Evolutionary conservation across 2,113 vertebrate genomes (phyloP).

Genomic region (Platanista minor): DNA sequence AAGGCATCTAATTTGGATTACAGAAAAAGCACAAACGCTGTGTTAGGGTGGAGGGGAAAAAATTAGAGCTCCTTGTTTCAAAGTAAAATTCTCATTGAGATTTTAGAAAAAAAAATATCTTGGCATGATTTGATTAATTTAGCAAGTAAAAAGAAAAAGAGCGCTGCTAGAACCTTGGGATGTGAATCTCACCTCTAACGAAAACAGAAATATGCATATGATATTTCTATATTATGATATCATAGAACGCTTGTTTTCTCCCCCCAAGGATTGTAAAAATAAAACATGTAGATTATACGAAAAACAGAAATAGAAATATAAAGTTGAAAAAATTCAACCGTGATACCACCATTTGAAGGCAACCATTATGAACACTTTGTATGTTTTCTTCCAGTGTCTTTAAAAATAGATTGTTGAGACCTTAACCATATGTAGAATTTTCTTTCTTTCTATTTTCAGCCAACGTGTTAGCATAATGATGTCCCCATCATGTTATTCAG

Average conservation of each 20-base stretch:
- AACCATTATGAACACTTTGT: background rate
- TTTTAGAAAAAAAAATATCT: slow-evolving; percentile 11
- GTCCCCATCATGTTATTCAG: background rate
- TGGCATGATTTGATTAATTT: background rate
- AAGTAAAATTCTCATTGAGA: slow-evolving; percentile 57
- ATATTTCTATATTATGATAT: slow-evolving; percentile 28
- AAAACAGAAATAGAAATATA: slow-evolving; percentile 9
- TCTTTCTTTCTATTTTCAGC: slow-evolving; percentile 52
- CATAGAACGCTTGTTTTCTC: slow-evolving; percentile 23
- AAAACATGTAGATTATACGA: slow-evolving; percentile 24
- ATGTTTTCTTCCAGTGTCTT: slow-evolving; percentile 20
- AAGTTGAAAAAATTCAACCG: slow-evolving; percentile 27
- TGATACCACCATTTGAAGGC: slow-evolving; percentile 22
- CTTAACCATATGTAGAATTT: slow-evolving; percentile 58
- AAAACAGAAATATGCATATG: slow-evolving; percentile 28
- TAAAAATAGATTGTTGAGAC: slow-evolving; percentile 63
- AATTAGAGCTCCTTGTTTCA: slow-evolving; percentile 24
- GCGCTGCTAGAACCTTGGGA: background rate
- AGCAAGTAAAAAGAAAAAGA: background rate
- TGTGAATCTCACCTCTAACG: background rate
- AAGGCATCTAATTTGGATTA: slow-evolving; percentile 56
- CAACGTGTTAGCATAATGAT: slow-evolving; percentile 48
- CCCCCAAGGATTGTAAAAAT: background rate
- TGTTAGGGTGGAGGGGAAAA: background rate
- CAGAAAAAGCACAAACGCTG: slow-evolving; percentile 48